Conservation (phyloP, 2,113 vertebrate genomes). For the Haliaeetus leucogaster region DNA sequence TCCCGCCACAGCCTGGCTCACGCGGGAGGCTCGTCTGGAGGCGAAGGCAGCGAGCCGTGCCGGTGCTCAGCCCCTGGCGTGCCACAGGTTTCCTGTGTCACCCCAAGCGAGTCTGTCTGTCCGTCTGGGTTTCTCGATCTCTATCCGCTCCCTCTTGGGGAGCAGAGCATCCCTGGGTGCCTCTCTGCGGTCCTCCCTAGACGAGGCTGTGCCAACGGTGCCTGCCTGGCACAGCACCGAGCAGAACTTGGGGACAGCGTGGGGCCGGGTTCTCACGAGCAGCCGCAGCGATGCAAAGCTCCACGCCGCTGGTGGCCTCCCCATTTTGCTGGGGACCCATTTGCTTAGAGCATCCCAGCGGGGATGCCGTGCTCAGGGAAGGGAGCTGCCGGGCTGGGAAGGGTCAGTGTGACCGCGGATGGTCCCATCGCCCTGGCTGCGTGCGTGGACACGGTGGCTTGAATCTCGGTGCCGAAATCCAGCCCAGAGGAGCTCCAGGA, state of each 20-base stretch:
- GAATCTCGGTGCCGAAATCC: constrained; percentile 17
- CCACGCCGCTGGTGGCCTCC: accelerated
- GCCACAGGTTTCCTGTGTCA: constrained; percentile 30
- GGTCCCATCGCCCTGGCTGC: not conserved
- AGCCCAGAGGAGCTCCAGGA: not conserved
- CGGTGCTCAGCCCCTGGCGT: not conserved
- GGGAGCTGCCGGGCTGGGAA: not conserved
- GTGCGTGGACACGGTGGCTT: accelerated
- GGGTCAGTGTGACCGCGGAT: accelerated
- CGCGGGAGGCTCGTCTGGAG: not conserved
- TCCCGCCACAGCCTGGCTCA: accelerated
- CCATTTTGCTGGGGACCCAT: accelerated
- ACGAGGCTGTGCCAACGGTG: not conserved
- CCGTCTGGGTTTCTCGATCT: not conserved
- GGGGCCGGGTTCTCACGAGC: accelerated
- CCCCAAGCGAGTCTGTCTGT: not conserved
- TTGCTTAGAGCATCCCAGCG: not conserved
- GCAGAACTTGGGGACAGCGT: accelerated
- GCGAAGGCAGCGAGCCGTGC: not conserved
- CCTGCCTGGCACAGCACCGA: accelerated
- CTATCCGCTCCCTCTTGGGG: accelerated
- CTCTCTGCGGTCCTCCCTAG: accelerated
- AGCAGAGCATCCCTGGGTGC: not conserved
- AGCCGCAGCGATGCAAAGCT: accelerated
- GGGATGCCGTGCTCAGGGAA: accelerated